Evolutionary conservation across 2,888 invertebrate genomes (phyloP).

Genomic region (Coleophora flavipennella): DNA sequence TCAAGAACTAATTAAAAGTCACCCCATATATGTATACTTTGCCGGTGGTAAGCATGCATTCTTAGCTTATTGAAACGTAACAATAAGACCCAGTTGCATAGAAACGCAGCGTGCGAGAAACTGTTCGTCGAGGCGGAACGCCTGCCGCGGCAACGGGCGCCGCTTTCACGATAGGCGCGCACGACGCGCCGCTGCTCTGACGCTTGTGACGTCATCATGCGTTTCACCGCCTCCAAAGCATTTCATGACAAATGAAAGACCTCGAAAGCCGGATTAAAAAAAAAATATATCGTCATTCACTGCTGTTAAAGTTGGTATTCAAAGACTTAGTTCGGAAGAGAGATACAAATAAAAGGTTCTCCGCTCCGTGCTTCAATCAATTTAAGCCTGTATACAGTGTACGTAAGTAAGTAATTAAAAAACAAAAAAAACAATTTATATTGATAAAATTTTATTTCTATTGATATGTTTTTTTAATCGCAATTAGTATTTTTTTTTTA

Average conservation of each 20-base stretch:
- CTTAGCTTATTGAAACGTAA: not conserved
- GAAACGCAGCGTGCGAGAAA: slow-evolving; percentile 35
- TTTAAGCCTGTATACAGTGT: no score
- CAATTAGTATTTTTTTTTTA: no score
- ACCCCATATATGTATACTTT: not conserved
- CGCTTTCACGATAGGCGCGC: slow-evolving; percentile 5
- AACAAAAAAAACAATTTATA: no score
- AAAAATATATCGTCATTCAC: no score
- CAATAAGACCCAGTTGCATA: not conserved
- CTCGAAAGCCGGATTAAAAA: no score
- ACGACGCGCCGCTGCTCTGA: slow-evolving; percentile 30
- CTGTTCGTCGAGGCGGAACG: slow-evolving; percentile 57
- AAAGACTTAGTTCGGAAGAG: slow-evolving; percentile 17
- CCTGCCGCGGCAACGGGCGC: slow-evolving; percentile 42
- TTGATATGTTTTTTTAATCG: no score
- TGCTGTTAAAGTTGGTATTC: slow-evolving; percentile 51
- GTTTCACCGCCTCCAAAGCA: slow-evolving; percentile 35
- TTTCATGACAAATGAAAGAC: not conserved
- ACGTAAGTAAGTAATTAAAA: no score
- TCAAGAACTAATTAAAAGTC: no score
- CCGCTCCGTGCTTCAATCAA: no score
- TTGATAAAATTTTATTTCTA: no score
- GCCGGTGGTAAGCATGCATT: not conserved
- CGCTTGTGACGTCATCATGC: slow-evolving; percentile 39
- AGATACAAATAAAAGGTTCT: no score